These are phyloP conservation scores for Umimayanthus chanpuru DNA, from an alignment of 92 coral and sea anemone species.

Conservation along the genomic window DNA sequence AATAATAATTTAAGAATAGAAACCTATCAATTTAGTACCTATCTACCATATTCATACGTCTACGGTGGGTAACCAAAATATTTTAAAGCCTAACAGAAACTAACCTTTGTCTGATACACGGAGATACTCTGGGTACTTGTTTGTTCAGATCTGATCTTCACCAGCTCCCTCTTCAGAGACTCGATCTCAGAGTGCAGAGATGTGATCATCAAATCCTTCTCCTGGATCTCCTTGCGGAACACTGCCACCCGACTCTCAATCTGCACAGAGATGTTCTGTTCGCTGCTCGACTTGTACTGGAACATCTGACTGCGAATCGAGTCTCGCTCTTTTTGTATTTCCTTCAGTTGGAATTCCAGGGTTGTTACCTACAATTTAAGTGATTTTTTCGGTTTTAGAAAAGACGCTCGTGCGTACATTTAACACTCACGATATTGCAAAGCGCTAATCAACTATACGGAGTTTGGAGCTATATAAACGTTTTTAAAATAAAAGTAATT, in stretches of 20 bases:
- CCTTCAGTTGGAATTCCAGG: constrained; percentile 32
- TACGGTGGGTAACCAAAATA: too few relatives aligned
- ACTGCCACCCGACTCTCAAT: constrained; percentile 53
- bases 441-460: neutral
- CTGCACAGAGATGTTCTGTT: constrained; percentile 49
- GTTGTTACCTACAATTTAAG: constrained; percentile 25
- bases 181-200: constrained; percentile 49
- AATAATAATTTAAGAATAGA: too few relatives aligned
- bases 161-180: constrained; percentile 27
- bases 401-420: neutral
- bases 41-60: too few relatives aligned
- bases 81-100: too few relatives aligned
- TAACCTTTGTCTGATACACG: constrained; percentile 3
- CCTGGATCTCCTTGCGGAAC: constrained; percentile 53
- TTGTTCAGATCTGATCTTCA: constrained; percentile 31
- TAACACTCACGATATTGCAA: neutral
- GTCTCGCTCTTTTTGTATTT: constrained; percentile 47
- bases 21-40: too few relatives aligned
- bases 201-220: constrained; percentile 39
- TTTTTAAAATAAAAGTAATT: too few relatives aligned
- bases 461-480: too few relatives aligned
- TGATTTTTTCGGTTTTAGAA: neutral
- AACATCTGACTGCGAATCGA: constrained; percentile 41
- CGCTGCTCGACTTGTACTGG: constrained; percentile 46
- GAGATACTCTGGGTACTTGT: constrained; percentile 15